A percentile compares a stretch with the other conserved stretches of the same genome.
phyloP scores from a whole-genome alignment of 2,797 vertebrate species.

The Tarsius wallacei region DNA sequence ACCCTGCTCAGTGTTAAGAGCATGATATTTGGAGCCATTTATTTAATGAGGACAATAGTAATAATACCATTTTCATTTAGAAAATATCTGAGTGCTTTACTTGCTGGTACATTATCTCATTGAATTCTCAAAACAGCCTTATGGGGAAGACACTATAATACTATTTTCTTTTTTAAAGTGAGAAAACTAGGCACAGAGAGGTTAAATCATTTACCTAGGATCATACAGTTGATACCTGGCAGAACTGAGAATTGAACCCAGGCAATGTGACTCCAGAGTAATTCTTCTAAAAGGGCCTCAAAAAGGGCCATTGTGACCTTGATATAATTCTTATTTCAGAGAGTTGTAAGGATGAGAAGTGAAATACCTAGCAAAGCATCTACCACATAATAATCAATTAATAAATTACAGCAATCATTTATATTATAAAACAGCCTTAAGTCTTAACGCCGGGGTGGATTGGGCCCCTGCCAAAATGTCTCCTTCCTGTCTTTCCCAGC shows the following conservation, averaged over 20 bases:
- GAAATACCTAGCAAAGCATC: constrained; percentile 54
- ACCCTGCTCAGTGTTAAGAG: background rate
- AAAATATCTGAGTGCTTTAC: constrained; percentile 60
- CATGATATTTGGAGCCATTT: constrained; percentile 42
- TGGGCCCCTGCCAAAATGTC: background rate
- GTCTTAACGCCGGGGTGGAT: constrained; percentile 9
- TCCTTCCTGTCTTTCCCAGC: background rate
- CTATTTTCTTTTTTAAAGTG: background rate
- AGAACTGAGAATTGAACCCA: background rate
- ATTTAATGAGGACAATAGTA: background rate
- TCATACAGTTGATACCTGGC: background rate
- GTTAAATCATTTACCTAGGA: constrained; percentile 24
- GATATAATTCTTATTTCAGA: constrained; percentile 28
- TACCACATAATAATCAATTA: constrained; percentile 34
- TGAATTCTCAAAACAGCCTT: constrained; percentile 6
- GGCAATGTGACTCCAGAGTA: background rate
- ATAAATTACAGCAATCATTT: background rate
- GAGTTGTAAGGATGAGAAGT: constrained; percentile 28
- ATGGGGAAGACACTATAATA: background rate
- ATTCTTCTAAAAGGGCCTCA: background rate
- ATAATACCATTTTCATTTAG: constrained; percentile 32
- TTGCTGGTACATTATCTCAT: constrained; percentile 13
- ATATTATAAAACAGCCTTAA: constrained; percentile 38
- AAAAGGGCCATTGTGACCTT: constrained; percentile 34
- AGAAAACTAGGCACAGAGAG: background rate